These are phyloP conservation scores for Talpa occidentalis DNA, from an alignment of 2,113 vertebrate species.

Conservation along the genomic window DNA sequence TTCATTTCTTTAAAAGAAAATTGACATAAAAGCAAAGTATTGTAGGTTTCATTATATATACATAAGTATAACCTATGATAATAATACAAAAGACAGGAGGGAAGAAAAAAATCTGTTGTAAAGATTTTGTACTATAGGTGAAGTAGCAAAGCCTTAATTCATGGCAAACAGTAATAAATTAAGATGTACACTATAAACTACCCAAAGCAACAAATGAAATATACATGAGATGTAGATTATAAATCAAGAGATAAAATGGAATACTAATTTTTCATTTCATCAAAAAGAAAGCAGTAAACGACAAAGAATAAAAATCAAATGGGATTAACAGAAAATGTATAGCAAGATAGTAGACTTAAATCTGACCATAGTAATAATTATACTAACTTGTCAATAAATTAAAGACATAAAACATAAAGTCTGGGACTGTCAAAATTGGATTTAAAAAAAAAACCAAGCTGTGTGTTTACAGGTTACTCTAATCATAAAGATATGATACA, in stretches of 20 bases:
- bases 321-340: background rate
- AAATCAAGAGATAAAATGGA: constrained; percentile 14
- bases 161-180: constrained; percentile 22
- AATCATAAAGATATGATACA: background rate
- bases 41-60: background rate
- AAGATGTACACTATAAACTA: constrained; percentile 18
- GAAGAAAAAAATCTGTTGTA: background rate
- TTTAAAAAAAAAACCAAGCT: background rate
- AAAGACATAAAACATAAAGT: background rate
- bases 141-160: constrained; percentile 12
- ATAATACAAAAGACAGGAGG: background rate
- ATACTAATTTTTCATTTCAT: constrained; percentile 48
- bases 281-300: constrained; percentile 6
- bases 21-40: background rate
- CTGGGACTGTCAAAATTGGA: background rate
- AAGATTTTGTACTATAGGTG: constrained; percentile 20
- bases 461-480: background rate
- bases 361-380: background rate
- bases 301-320: background rate
- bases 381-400: background rate
- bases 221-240: background rate
- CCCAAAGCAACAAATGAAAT: constrained; percentile 35
- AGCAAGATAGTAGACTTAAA: background rate
- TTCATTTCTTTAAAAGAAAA: constrained; percentile 23
- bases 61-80: background rate